Evolutionary conservation across 2,797 vertebrate species (phyloP), one percentile per base, ranked within the genome.

Genomic region (Gymnodraco acuticeps): DNA sequence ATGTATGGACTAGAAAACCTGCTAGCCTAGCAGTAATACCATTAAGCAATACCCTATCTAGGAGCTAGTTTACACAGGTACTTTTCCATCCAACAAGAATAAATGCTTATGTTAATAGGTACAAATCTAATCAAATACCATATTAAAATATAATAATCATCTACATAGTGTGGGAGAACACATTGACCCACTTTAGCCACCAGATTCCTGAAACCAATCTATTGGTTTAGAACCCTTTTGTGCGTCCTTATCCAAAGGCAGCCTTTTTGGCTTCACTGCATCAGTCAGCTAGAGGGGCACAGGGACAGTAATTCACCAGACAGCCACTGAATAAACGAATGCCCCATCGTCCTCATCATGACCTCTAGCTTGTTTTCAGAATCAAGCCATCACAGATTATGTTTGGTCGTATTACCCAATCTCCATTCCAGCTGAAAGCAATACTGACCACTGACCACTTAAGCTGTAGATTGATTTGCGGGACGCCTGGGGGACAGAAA

Each of bases 371-470:
- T 77, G 80, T 83, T 90, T 88, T 82, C 75, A 77, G 64, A 80
- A 80, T 73, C 65, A 82, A 69, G 85, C 79, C 75, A 80, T 76
- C 78, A 81, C 67, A 76, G 69, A 78, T 78, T 78, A 75, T 73
- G 64, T 67, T 83, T 55, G 65, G 68, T 73, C 63, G 61, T 74
- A 67, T 82, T 88, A 70, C 70, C 78, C 46, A 51, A 70, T 77
- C 60, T 48, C 70, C 55, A 47, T 75, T 70, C 46, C 66, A 7
- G 13, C 63, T 78, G 65, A 88, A 76, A 80, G 78, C 77, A 77
- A 76, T 81, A 79, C 73, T 82, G 84, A 89, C 86, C 82, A 84
- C 54, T 81, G 81, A 82, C 73, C 78, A 82, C 76, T 85, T 85
- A 59, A 87, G 81, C 73, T 51, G 45, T 4, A 33, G 76, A 90